phyloP scores from a whole-genome alignment of 2,888 invertebrate genomes.

The Zeuzera pyrina region DNA sequence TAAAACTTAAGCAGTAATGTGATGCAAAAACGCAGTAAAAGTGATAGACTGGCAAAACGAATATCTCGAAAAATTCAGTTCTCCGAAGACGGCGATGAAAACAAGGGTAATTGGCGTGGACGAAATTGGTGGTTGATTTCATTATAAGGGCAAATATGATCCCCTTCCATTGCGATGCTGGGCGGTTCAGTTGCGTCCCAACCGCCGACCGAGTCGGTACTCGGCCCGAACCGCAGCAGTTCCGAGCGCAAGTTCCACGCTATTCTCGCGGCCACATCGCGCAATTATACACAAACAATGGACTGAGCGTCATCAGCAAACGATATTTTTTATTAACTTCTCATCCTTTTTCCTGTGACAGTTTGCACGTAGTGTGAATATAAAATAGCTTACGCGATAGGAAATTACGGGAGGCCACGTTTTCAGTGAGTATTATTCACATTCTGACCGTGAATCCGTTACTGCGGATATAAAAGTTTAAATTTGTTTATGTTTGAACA shows the following conservation, averaged over 20 bases:
- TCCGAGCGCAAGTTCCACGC: too few species aligned
- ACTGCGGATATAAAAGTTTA: slow-evolving; percentile 19
- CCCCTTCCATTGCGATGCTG: slow-evolving; percentile 8
- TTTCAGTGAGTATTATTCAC: slow-evolving; percentile 2
- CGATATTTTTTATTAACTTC: slow-evolving; percentile 30
- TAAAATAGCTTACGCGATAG: too few species aligned
- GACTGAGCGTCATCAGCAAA: slow-evolving; percentile 49
- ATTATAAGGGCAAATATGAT: slow-evolving; percentile 18
- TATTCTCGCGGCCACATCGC: neutral
- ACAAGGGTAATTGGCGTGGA: slow-evolving; percentile 19
- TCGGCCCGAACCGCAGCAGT: slow-evolving; percentile 1
- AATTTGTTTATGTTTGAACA: slow-evolving; percentile 14
- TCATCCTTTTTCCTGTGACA: slow-evolving; percentile 26
- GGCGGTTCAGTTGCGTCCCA: slow-evolving; percentile 9
- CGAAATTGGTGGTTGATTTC: slow-evolving; percentile 27
- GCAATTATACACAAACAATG: slow-evolving; percentile 36
- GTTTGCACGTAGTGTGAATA: too few species aligned
- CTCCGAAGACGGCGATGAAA: too few species aligned
- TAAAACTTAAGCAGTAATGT: too few species aligned
- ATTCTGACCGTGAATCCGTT: slow-evolving; percentile 14
- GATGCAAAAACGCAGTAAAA: too few species aligned
- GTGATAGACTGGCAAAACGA: too few species aligned
- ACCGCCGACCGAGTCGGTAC: slow-evolving; percentile 6
- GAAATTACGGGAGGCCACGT: too few species aligned
- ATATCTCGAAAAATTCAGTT: neutral